These are phyloP conservation scores for Hermetia illucens DNA, from an alignment of 1,140 invertebrate genomes.

Conservation along the genomic window DNA sequence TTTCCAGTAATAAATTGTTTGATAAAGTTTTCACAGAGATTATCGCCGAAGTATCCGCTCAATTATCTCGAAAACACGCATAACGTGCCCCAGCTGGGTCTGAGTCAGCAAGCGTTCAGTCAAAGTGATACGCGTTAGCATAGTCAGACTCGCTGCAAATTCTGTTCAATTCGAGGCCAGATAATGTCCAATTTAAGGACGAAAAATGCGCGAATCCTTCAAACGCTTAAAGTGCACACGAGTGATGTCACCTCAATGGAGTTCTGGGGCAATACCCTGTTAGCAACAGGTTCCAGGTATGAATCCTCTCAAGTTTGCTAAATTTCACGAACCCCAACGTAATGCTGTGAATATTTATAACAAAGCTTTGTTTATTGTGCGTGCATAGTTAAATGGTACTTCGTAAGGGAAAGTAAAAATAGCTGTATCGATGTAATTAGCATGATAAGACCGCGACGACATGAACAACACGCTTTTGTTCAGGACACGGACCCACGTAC, in stretches of 20 bases:
- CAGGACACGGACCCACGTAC: background rate
- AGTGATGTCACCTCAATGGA: slow-evolving; percentile 52
- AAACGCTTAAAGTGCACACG: slow-evolving; percentile 38
- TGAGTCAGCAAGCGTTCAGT: too few species aligned
- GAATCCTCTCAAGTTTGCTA: slow-evolving; percentile 6
- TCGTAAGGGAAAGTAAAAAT: background rate
- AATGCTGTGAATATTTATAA: background rate
- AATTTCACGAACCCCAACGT: background rate
- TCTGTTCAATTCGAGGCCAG: too few species aligned
- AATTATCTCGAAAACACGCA: too few species aligned
- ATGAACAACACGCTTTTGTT: background rate
- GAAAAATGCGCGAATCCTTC: slow-evolving; percentile 30
- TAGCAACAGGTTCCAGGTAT: slow-evolving; percentile 49
- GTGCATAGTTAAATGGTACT: background rate
- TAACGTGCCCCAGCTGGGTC: too few species aligned
- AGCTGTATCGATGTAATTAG: background rate
- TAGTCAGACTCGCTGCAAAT: too few species aligned
- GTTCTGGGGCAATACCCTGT: slow-evolving; percentile 40
- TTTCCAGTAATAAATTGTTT: too few species aligned
- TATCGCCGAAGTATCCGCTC: too few species aligned
- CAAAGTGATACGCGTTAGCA: too few species aligned
- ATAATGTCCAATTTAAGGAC: slow-evolving; percentile 11
- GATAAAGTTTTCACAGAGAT: too few species aligned
- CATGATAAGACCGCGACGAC: background rate
- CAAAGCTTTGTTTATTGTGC: background rate